Percentiles rank a stretch among this genome's conserved stretches.
phyloP scores from a whole-genome alignment of 1,140 invertebrate species.

The Nephila pilipes region DNA sequence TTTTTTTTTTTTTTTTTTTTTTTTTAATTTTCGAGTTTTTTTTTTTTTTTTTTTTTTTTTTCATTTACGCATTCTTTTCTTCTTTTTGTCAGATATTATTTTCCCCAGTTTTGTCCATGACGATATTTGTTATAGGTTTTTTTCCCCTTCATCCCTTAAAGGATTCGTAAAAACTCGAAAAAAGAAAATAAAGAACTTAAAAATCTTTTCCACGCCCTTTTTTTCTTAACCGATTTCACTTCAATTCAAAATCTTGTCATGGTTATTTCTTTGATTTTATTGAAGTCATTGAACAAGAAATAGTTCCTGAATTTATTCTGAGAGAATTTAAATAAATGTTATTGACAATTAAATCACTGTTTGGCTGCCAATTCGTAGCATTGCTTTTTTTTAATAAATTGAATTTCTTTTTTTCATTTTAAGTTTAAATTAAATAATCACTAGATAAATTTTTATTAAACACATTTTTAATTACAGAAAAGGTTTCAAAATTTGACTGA shows the following conservation, averaged over 20 bases:
- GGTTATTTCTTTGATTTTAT: constrained; percentile 1
- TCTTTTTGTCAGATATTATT: constrained; percentile 15
- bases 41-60: neutral
- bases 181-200: neutral
- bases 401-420: too few species aligned
- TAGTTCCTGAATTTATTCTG: neutral
- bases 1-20: neutral
- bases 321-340: too few species aligned
- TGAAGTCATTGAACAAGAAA: neutral
- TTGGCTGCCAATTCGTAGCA: too few species aligned
- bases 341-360: too few species aligned
- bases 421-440: too few species aligned
- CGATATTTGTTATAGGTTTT: constrained; percentile 16
- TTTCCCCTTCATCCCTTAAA: neutral
- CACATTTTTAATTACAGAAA: too few species aligned
- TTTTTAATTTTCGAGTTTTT: too few species aligned
- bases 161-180: neutral
- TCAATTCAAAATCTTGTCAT: neutral
- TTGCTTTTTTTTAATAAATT: too few species aligned
- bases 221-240: neutral
- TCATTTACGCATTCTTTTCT: neutral
- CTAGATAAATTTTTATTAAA: too few species aligned
- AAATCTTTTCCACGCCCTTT: neutral
- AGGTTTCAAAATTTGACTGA: too few species aligned
- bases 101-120: constrained; percentile 6